phyloP scores from a whole-genome alignment of 2,888 invertebrate genomes.

The Petrophora chlorosata region DNA sequence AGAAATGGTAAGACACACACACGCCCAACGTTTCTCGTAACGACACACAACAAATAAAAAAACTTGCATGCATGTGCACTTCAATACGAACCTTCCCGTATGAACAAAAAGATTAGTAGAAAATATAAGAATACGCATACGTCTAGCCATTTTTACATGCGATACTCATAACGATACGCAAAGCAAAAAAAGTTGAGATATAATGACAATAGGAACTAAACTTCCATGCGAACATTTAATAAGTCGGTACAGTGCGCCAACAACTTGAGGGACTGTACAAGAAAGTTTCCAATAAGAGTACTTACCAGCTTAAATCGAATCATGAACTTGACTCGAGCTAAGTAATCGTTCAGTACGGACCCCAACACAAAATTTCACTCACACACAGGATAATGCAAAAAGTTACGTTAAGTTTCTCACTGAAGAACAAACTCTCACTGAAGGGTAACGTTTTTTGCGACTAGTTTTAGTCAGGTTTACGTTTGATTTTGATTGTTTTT shows the following conservation, averaged over 20 bases:
- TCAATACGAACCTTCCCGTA: not conserved
- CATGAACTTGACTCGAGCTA: slow-evolving; percentile 68
- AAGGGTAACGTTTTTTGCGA: not conserved
- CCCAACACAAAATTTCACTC: slow-evolving; percentile 61
- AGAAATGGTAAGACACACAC: slow-evolving; percentile 29
- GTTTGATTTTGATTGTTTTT: slow-evolving; percentile 35
- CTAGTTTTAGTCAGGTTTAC: slow-evolving; percentile 18
- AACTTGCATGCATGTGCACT: slow-evolving; percentile 3
- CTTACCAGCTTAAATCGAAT: slow-evolving; percentile 36
- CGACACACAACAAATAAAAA: slow-evolving; percentile 18
- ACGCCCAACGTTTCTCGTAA: slow-evolving; percentile 3
- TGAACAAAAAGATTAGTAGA: slow-evolving; percentile 2
- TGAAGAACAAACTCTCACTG: slow-evolving; percentile 8
- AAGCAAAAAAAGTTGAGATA: not conserved
- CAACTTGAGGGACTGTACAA: slow-evolving; percentile 17
- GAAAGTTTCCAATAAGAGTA: slow-evolving; percentile 35
- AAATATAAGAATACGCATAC: too few species aligned
- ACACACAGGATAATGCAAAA: slow-evolving; percentile 24
- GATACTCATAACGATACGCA: not conserved
- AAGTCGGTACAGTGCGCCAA: not conserved
- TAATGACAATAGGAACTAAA: slow-evolving; percentile 3
- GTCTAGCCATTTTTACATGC: too few species aligned
- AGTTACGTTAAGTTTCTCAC: not conserved
- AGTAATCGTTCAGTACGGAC: slow-evolving; percentile 50
- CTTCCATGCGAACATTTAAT: slow-evolving; percentile 1